Conservation (phyloP, 2,113 vertebrate species). For the Oncorhynchus keta region DNA sequence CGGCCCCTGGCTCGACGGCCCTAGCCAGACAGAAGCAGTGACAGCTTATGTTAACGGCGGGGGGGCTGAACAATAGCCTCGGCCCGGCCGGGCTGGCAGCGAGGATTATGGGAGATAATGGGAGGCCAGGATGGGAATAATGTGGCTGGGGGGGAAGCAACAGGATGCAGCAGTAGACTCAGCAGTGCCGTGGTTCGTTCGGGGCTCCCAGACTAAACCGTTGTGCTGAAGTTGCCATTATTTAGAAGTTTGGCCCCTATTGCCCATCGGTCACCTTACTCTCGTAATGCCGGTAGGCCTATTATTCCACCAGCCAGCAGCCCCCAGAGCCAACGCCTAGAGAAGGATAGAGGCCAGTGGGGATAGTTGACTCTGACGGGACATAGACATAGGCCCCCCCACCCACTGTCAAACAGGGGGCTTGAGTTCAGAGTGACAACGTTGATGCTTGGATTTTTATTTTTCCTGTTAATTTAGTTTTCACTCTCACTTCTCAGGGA, state of each 20-base stretch:
- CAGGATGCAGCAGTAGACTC: conserved; percentile 83
- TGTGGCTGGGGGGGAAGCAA: conserved; percentile 77
- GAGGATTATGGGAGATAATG: conserved; percentile 85
- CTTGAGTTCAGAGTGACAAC: conserved; percentile 54
- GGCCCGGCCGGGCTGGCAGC: conserved; percentile 72
- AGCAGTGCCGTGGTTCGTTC: conserved; percentile 61
- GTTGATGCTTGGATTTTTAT: neutral
- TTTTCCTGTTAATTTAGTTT: too few relatives aligned
- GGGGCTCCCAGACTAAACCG: neutral
- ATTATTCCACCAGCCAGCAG: neutral
- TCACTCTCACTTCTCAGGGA: too few relatives aligned
- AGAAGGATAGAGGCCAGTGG: too few relatives aligned
- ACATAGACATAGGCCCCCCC: too few relatives aligned
- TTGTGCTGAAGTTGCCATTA: conserved; percentile 75
- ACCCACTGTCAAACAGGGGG: conserved; percentile 49
- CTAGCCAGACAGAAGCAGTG: conserved; percentile 77
- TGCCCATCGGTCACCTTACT: too few relatives aligned
- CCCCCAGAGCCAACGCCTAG: conserved; percentile 58
- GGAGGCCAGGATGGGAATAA: conserved; percentile 73
- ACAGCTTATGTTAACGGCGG: conserved; percentile 71
- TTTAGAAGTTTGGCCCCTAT: conserved; percentile 29
- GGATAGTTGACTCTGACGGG: too few relatives aligned
- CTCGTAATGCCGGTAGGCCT: neutral
- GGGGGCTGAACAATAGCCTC: conserved; percentile 73
- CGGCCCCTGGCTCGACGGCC: conserved; percentile 37